Evolutionary conservation across 2,797 vertebrate species (phyloP), one percentile per base, ranked within the genome.

Genomic region (Arnoldichthys spilopterus): DNA sequence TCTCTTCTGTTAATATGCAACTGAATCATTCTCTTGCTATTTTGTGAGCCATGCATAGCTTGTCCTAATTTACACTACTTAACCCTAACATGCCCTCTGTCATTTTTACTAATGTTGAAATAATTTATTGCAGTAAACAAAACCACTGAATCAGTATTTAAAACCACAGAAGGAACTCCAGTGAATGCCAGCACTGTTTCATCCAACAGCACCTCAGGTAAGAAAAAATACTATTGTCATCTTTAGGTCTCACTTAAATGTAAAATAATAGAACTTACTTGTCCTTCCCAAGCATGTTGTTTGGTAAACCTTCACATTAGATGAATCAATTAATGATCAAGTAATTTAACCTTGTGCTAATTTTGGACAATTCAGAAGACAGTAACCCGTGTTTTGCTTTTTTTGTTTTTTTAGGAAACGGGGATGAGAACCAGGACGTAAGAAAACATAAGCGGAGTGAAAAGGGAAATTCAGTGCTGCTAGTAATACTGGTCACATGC

Each of bases 401-500:
- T n/a, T 69, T 18, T 83, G 7, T 75, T 12, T 22, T 80, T 82
- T 66, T 72, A 86, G 74, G 0, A 30, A 30, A 3, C 1, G 56
- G 24, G 34, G 63, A 62, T 32, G 0, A 1, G 2, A 12, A 79
- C 0, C 72, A 0, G 45, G 13, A 5, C 26, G 0, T 9, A 22
- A 20, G 11, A 0, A 26, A 2, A 56, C 70, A 20, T 0, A 62
- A 0, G 32, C 59, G 13, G 30, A 2, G 0, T 15, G 0, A 47
- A 0, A 86, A 28, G 24, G 58, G 81, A 83, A 92, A 62, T 2
- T 88, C 91, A 0, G 59, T 90, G 0, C 40, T 97, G 37, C 87
- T 98, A 59, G 90, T 97, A 0, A 53, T 93, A 0, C 84, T 98
- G 20, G 96, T 98, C 61, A 92, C 95, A 16, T 89, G 87, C 47